A percentile compares a stretch with the other conserved stretches of the same genome.
Conservation (phyloP, 2,888 invertebrate species). For the Troides oblongomaculatus region DNA sequence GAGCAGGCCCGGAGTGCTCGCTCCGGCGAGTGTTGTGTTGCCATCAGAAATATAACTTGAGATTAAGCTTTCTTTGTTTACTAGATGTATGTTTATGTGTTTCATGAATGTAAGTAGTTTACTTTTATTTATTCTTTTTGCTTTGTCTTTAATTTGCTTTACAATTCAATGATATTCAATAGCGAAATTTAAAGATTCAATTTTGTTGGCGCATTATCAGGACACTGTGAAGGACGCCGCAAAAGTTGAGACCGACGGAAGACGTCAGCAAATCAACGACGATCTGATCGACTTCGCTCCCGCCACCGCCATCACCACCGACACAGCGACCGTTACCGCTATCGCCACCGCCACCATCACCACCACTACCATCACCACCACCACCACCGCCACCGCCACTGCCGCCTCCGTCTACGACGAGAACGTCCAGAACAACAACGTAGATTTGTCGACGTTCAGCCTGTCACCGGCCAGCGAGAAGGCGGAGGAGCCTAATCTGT, state of each 20-base stretch:
- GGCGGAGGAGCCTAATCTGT: slow-evolving; percentile 47
- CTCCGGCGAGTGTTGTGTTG: neutral
- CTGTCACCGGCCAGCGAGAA: slow-evolving; percentile 43
- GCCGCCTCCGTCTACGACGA: slow-evolving; percentile 37
- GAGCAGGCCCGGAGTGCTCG: neutral
- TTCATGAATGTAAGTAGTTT: slow-evolving; percentile 20
- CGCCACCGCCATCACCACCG: slow-evolving; percentile 36
- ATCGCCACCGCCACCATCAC: slow-evolving; percentile 44
- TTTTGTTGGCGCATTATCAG: slow-evolving; percentile 45
- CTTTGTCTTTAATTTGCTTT: slow-evolving; percentile 23
- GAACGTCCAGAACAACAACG: slow-evolving; percentile 61
- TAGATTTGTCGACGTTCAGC: slow-evolving; percentile 48
- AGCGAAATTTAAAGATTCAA: neutral
- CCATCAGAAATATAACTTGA: neutral
- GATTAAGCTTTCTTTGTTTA: slow-evolving; percentile 20
- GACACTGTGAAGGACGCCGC: slow-evolving; percentile 37
- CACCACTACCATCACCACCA: slow-evolving; percentile 48
- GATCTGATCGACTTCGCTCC: slow-evolving; percentile 57
- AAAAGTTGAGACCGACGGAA: slow-evolving; percentile 46
- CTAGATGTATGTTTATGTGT: neutral
- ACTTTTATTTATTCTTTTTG: slow-evolving; percentile 15
- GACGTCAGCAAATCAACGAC: slow-evolving; percentile 45
- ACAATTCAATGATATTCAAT: neutral
- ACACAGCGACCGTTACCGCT: slow-evolving; percentile 37
- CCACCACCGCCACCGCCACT: slow-evolving; percentile 39